Conservation (phyloP, 2,113 vertebrate genomes). For the Cyanistes caeruleus region DNA sequence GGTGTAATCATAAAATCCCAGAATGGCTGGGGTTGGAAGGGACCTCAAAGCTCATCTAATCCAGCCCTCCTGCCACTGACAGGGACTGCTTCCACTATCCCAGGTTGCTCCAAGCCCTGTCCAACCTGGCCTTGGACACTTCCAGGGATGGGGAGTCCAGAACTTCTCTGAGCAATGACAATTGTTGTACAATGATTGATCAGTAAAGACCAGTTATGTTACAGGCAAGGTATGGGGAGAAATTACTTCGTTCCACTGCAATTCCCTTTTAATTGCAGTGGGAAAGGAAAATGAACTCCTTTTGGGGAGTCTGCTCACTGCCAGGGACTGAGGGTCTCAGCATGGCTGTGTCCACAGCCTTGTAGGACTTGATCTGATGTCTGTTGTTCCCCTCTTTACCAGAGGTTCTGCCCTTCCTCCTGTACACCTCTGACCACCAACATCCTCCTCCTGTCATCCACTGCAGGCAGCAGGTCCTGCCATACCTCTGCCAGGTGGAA, state of each 20-base stretch:
- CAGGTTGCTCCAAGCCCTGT: background rate
- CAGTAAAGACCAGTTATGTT: background rate
- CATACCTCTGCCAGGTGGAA: background rate
- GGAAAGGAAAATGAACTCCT: background rate
- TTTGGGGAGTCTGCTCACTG: background rate
- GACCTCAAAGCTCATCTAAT: background rate
- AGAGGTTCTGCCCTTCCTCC: background rate
- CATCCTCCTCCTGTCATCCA: background rate
- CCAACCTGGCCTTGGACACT: background rate
- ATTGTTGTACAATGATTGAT: background rate
- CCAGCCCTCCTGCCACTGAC: background rate
- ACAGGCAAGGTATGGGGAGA: background rate
- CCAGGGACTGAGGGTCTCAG: background rate
- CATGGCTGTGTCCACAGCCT: fast-evolving
- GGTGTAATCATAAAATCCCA: background rate
- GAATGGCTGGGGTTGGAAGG: background rate
- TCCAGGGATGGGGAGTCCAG: background rate
- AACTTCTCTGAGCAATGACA: background rate
- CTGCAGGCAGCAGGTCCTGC: background rate
- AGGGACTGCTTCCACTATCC: background rate
- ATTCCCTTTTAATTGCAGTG: background rate
- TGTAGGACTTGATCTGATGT: background rate
- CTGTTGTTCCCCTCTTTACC: background rate
- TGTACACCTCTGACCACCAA: background rate
- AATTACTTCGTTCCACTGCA: background rate